Evolutionary conservation across 2,888 invertebrate genomes (phyloP).

Genomic region (Cristatella mucedo): DNA sequence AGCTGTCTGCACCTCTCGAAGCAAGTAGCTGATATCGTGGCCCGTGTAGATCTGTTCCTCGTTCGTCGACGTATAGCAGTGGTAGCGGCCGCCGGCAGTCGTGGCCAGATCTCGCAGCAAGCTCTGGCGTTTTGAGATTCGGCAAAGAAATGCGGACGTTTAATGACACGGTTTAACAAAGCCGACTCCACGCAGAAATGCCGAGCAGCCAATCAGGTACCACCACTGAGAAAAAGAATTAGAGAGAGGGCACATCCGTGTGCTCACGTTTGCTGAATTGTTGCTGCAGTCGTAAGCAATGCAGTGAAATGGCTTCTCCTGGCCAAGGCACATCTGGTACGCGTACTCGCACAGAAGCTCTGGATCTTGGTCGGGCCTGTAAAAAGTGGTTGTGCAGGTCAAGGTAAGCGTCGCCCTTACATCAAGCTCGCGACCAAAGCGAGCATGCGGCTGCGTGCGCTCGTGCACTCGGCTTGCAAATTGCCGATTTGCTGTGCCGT

Average conservation of each 20-base stretch:
- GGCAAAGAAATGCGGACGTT: too few relatives aligned
- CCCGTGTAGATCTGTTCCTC: constrained; percentile 38
- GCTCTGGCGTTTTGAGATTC: too few relatives aligned
- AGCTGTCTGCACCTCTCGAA: constrained; percentile 33
- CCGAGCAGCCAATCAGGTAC: too few relatives aligned
- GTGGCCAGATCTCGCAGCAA: constrained; percentile 28
- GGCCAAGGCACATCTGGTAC: constrained; percentile 31
- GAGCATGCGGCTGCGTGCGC: too few relatives aligned
- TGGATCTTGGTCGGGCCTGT: constrained; percentile 30
- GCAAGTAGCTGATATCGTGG: constrained; percentile 33
- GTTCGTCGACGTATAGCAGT: constrained; percentile 34
- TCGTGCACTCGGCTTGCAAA: too few relatives aligned
- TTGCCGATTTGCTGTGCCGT: too few relatives aligned
- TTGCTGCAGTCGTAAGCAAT: constrained; percentile 38
- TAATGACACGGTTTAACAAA: too few relatives aligned
- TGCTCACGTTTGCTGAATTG: constrained; percentile 30
- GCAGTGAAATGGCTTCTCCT: constrained; percentile 25
- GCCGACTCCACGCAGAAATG: too few relatives aligned
- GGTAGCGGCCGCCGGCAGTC: constrained; percentile 31
- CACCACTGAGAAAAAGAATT: too few relatives aligned
- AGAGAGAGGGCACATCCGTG: too few relatives aligned
- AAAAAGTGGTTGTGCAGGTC: constrained; percentile 9
- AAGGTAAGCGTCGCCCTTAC: too few relatives aligned
- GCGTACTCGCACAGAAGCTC: constrained; percentile 33
- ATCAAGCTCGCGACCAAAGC: too few relatives aligned